Percentiles rank a stretch among this genome's conserved stretches.
Conservation (phyloP, 2,113 vertebrate species). For the Crotalus viridis region DNA sequence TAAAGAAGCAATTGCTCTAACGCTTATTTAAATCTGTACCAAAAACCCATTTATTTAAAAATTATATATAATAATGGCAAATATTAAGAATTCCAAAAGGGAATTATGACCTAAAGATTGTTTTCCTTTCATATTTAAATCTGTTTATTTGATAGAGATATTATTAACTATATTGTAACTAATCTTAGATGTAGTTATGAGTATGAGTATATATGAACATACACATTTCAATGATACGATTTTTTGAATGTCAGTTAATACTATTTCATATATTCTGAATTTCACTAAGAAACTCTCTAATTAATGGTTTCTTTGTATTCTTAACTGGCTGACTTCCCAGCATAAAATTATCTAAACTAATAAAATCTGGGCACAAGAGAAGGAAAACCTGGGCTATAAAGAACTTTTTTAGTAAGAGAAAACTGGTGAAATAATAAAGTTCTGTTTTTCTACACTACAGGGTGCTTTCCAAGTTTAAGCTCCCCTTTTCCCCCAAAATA, state of each 20-base stretch:
- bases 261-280: neutral
- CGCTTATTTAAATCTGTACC: neutral
- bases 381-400: slow-evolving; percentile 7
- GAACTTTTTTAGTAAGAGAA: neutral
- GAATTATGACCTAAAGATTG: neutral
- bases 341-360: slow-evolving; percentile 8
- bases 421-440: neutral
- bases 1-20: neutral
- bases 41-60: neutral
- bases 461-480: neutral
- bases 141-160: neutral
- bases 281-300: slow-evolving; percentile 13
- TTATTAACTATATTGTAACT: neutral
- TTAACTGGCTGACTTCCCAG: neutral
- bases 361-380: neutral
- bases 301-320: slow-evolving; percentile 1
- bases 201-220: neutral
- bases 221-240: neutral
- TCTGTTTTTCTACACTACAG: neutral
- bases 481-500: neutral
- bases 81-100: neutral
- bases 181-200: neutral
- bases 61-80: neutral
- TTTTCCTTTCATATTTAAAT: slow-evolving; percentile 2
- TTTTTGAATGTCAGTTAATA: neutral